These are phyloP conservation scores for Eptatretus burgeri DNA, from an alignment of 2,113 vertebrate species.

Conservation along the genomic window DNA sequence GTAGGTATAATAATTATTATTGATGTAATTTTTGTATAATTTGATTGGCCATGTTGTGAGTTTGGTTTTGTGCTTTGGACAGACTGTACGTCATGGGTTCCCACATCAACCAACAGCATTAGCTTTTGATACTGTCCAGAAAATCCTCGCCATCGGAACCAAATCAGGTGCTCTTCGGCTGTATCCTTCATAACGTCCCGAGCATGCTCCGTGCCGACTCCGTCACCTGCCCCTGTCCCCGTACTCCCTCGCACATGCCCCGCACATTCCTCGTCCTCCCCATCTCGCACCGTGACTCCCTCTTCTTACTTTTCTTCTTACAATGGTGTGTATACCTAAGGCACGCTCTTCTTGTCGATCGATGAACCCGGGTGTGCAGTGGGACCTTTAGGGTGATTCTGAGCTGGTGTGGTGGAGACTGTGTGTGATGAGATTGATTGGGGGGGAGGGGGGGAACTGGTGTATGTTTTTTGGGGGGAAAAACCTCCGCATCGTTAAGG, in stretches of 20 bases:
- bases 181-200: constrained; percentile 52
- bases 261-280: not conserved
- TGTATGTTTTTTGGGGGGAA: too few relatives aligned
- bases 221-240: not conserved
- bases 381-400: too few relatives aligned
- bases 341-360: too few relatives aligned
- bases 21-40: not conserved
- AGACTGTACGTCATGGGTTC: constrained; percentile 97
- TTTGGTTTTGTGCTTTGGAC: constrained; percentile 8
- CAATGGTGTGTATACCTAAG: too few relatives aligned
- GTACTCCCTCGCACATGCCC: not conserved
- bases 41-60: not conserved
- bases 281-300: not conserved
- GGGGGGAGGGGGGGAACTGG: too few relatives aligned
- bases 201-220: not conserved
- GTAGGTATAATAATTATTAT: not conserved
- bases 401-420: too few relatives aligned
- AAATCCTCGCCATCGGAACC: constrained; percentile 80
- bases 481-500: too few relatives aligned
- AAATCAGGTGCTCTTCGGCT: constrained; percentile 70
- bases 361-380: too few relatives aligned
- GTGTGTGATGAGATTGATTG: too few relatives aligned
- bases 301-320: too few relatives aligned
- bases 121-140: constrained; percentile 97
- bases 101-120: constrained; percentile 86